phyloP scores from a whole-genome alignment of 2,888 invertebrate genomes.

The Steinernema hermaphroditum region DNA sequence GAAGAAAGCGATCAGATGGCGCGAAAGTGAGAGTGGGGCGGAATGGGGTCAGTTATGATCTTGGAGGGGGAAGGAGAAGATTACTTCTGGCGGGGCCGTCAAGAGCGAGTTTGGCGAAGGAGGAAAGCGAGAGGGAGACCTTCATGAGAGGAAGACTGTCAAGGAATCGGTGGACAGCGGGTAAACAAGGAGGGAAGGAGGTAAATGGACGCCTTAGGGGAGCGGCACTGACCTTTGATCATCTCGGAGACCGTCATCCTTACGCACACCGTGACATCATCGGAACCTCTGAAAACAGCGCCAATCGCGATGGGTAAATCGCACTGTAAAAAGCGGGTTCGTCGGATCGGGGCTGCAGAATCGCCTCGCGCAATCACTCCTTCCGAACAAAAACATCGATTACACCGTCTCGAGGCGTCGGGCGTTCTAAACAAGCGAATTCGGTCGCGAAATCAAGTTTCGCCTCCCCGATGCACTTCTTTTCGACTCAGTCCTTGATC shows the following conservation, averaged over 20 bases:
- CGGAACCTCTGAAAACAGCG: constrained; percentile 21
- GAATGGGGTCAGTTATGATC: constrained; percentile 12
- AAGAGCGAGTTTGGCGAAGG: neutral
- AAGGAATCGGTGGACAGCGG: neutral
- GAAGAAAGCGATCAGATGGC: constrained; percentile 19
- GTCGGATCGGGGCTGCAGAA: neutral
- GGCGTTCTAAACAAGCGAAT: neutral
- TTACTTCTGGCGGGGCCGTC: constrained; percentile 3
- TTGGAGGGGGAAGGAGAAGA: neutral
- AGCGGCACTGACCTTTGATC: constrained; percentile 16
- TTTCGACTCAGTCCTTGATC: constrained; percentile 9
- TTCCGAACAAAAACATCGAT: neutral
- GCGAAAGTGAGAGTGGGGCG: constrained; percentile 10
- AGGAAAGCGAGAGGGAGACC: constrained; percentile 11
- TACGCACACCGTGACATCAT: constrained; percentile 17
- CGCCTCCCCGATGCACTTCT: neutral
- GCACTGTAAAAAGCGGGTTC: constrained; percentile 28
- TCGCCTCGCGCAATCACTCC: neutral
- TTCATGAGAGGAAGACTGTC: neutral
- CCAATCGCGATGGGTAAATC: constrained; percentile 14
- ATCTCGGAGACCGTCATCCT: constrained; percentile 13
- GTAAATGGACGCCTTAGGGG: neutral
- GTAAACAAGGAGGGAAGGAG: too few relatives aligned
- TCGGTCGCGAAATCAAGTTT: neutral
- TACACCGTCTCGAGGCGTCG: neutral